phyloP scores from a whole-genome alignment of 2,888 invertebrate genomes.

The Ypsolopha scabrella region DNA sequence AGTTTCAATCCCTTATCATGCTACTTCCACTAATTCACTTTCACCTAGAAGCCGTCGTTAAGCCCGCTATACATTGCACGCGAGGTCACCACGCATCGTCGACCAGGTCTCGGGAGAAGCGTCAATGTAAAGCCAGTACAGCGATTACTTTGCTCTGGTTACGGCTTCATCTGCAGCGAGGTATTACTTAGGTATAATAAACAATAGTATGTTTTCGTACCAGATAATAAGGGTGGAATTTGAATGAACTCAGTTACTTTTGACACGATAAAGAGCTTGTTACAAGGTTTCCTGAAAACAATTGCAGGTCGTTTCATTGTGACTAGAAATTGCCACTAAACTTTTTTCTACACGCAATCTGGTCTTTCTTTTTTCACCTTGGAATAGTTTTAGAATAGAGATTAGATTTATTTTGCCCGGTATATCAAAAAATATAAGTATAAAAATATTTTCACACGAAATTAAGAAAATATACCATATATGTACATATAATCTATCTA shows the following conservation, averaged over 20 bases:
- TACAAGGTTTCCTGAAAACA: constrained; percentile 45
- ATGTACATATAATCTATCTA: too few species aligned
- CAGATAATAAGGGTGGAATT: constrained; percentile 25
- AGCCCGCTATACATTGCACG: neutral
- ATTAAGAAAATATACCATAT: neutral
- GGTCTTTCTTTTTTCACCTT: constrained; percentile 1
- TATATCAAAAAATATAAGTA: neutral
- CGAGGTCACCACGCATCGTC: neutral
- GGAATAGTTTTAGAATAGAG: neutral
- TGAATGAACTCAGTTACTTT: constrained; percentile 14
- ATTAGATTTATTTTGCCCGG: neutral
- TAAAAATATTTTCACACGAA: neutral
- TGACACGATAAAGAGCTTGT: constrained; percentile 16
- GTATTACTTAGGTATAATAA: constrained; percentile 18
- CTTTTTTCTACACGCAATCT: constrained; percentile 25
- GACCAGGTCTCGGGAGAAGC: neutral
- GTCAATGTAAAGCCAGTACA: neutral
- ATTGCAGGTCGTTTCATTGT: constrained; percentile 35
- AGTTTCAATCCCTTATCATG: constrained; percentile 11
- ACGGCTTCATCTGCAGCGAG: constrained; percentile 26
- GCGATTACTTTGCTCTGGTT: neutral
- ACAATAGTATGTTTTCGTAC: constrained; percentile 24
- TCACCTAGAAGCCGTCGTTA: neutral
- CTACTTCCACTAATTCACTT: neutral
- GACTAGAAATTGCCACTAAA: constrained; percentile 26